A percentile compares a stretch with the other conserved stretches of the same genome.
Evolutionary conservation across 2,888 invertebrate genomes (phyloP).

Genomic region (Leptinotarsa peninsularis): DNA sequence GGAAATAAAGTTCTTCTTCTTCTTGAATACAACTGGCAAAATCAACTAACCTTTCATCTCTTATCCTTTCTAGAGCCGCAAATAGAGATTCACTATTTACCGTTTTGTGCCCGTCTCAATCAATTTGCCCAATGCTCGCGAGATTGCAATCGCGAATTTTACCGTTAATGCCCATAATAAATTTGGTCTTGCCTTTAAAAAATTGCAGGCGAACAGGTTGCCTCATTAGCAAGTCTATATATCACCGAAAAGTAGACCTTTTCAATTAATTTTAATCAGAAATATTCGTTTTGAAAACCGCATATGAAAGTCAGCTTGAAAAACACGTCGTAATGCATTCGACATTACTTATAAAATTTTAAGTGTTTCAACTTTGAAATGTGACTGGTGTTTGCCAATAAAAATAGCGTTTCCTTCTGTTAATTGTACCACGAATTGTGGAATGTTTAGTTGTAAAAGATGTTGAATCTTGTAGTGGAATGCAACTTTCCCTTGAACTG

Average conservation of each 20-base stretch:
- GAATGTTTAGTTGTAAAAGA: conserved; percentile 30
- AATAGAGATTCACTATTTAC: conserved; percentile 15
- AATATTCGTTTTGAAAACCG: conserved; percentile 21
- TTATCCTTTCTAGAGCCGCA: not conserved
- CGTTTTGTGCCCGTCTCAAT: conserved; percentile 4
- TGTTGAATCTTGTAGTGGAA: conserved; percentile 41
- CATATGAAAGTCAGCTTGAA: conserved; percentile 11
- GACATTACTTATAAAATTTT: conserved; percentile 18
- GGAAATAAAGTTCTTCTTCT: not conserved
- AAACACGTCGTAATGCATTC: conserved; percentile 25
- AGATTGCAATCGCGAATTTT: conserved; percentile 3
- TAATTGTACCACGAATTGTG: conserved; percentile 23
- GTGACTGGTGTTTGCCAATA: conserved; percentile 31
- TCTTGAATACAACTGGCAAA: not conserved
- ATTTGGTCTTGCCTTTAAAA: conserved; percentile 10
- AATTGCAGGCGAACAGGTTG: conserved; percentile 17
- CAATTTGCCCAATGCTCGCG: conserved; percentile 8
- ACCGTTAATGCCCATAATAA: conserved; percentile 24
- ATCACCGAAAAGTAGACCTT: conserved; percentile 28
- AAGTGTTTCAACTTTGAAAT: conserved; percentile 31
- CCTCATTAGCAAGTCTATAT: conserved; percentile 29
- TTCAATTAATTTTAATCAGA: conserved; percentile 31
- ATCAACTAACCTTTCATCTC: not conserved
- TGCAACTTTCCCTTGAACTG: conserved; percentile 46
- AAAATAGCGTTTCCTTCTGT: conserved; percentile 32